Base-by-base conservation (phyloP, 2,888 invertebrate species). In the Drosophila flavopinicola region DNA sequence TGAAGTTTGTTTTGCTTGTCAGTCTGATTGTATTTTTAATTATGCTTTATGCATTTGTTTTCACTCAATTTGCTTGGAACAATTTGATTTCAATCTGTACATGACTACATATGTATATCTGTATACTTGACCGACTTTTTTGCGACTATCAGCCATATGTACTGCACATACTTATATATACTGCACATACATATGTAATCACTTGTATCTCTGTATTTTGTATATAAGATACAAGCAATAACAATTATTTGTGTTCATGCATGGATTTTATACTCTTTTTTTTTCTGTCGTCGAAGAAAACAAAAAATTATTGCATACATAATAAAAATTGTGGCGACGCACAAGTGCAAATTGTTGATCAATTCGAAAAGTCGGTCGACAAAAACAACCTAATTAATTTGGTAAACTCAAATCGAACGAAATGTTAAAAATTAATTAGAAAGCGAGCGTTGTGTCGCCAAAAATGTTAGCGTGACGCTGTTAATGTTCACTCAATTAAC, bases 111-210 rank as follows among this genome's bases (percentile, higher is more conserved):
- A 20, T 4, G 4, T 20, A 20, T 53, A 37, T 59, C n/a, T 73
- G 63, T 74, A 74, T 69, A 82, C 80, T 82, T 85, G 85, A 82
- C 80, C 80, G 85, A 82, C 65, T 75, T 84, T 75, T 64, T 58
- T 38, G 65, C 47, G 53, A 47, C 30, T 48, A 60, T 57, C 45
- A 24, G 20, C 45, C 48, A 27, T 38, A 52, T 24, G 58, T 25
- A 54, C 38, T 35, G 24, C 30, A 41, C 10, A 44, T 17, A 25
- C 24, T 30, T 11, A 47, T 35, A 30, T 29, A 37, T 51, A 32
- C 32, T 11, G 42, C 32, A 30, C 37, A 37, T 51, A 32, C 32
- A 32, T 25, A 15, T 30, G 20, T 29, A 51, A 30, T 51, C 41
- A 51, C 45, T 54, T 20, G 48, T 42, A 56, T 32, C 11, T 53